Conservation (phyloP, 2,888 invertebrate genomes). For the Xiphydria camelus region DNA sequence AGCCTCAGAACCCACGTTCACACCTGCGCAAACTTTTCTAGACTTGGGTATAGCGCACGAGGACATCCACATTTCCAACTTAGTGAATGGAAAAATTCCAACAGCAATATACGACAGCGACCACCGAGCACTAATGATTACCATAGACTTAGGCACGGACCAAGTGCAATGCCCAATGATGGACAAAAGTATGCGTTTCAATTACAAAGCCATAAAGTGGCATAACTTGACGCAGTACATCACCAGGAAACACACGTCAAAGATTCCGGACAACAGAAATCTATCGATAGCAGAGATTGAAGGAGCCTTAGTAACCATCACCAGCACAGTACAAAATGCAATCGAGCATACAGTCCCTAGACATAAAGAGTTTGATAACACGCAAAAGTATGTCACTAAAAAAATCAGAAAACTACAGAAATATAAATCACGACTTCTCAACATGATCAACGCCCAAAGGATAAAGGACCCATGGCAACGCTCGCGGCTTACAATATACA, state of each 20-base stretch:
- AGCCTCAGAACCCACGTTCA: conserved; percentile 1
- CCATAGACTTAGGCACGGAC: background rate
- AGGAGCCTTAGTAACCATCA: background rate
- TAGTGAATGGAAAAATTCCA: background rate
- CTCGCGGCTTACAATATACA: too few relatives aligned
- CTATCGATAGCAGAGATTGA: conserved; percentile 3
- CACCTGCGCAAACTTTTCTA: conserved; percentile 4
- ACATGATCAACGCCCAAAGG: background rate
- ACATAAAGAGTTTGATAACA: background rate
- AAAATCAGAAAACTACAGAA: conserved; percentile 7
- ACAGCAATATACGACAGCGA: conserved; percentile 11
- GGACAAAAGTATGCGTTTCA: background rate
- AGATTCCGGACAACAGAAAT: background rate
- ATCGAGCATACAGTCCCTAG: background rate
- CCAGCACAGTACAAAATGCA: background rate
- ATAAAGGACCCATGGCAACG: conserved; percentile 6
- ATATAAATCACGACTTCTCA: conserved; percentile 3
- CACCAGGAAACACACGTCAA: too few relatives aligned
- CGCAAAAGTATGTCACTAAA: background rate
- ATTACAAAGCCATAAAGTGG: background rate
- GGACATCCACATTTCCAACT: background rate
- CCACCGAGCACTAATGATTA: conserved; percentile 2
- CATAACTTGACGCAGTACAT: background rate
- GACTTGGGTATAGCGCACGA: conserved; percentile 1
- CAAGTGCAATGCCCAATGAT: background rate